Percentiles rank a stretch among this genome's conserved stretches.
Conservation (phyloP, 2,797 vertebrate species). For the Lophotriccus pileatus region DNA sequence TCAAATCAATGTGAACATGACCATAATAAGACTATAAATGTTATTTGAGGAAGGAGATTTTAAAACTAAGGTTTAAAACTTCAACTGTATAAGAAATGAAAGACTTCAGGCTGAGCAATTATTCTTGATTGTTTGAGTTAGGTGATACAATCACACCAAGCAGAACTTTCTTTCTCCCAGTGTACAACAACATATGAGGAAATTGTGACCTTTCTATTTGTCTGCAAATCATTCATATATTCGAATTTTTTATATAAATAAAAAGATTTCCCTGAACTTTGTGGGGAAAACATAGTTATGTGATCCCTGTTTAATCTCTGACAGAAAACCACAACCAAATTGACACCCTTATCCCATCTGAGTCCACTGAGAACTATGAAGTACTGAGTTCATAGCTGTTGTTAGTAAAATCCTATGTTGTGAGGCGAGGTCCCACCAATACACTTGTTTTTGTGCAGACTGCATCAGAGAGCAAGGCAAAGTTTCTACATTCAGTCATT, state of each 20-base stretch:
- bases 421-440: background rate
- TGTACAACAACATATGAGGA: background rate
- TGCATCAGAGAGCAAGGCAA: background rate
- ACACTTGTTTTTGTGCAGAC: background rate
- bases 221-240: background rate
- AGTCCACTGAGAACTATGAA: background rate
- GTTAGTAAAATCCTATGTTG: background rate
- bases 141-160: background rate
- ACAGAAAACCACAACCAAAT: background rate
- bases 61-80: background rate
- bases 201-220: background rate
- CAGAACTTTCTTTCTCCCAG: background rate
- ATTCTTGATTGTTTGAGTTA: background rate
- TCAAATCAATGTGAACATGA: background rate
- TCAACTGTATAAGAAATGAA: background rate
- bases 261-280: background rate
- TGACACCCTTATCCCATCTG: background rate
- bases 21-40: background rate
- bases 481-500: background rate
- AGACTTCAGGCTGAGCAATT: background rate
- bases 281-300: background rate
- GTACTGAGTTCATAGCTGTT: background rate
- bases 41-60: background rate
- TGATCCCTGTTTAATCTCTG: background rate
- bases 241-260: background rate